Percentiles rank a stretch among this genome's conserved stretches.
Conservation (phyloP, 2,888 invertebrate genomes). For the Hyalella azteca region DNA sequence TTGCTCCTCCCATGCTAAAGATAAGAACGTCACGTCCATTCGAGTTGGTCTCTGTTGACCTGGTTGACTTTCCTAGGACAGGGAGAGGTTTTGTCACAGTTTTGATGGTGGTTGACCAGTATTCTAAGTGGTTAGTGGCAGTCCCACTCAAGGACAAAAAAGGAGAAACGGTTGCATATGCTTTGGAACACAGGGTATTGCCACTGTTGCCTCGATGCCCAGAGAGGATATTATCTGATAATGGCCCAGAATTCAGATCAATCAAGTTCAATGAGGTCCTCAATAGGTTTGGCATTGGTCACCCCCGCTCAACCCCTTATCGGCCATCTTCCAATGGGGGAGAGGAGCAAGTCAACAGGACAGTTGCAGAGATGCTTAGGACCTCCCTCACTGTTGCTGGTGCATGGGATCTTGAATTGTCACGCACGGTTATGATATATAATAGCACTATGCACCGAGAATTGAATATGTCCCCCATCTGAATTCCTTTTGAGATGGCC, state of each 20-base stretch:
- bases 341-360: constrained; percentile 33
- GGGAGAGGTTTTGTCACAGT: not conserved
- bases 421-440: constrained; percentile 4
- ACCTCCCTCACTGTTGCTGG: not conserved
- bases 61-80: not conserved
- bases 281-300: not conserved
- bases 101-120: constrained; percentile 34
- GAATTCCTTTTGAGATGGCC: not conserved
- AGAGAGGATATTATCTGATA: constrained; percentile 4
- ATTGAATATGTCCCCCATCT: not conserved
- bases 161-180: not conserved
- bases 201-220: not conserved
- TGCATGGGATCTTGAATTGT: constrained; percentile 17
- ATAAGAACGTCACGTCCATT: constrained; percentile 6
- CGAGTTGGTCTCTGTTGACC: constrained; percentile 22
- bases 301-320: constrained; percentile 3
- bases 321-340: not conserved
- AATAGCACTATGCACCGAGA: constrained; percentile 29
- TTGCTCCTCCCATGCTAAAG: constrained; percentile 22
- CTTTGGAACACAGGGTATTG: constrained; percentile 6
- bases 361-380: not conserved
- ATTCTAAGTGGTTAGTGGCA: constrained; percentile 32
- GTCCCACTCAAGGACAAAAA: constrained; percentile 19
- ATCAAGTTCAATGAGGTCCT: not conserved
- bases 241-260: constrained; percentile 33